Evolutionary conservation across 2,113 vertebrate species (phyloP).

Genomic region (Labrus mixtus): DNA sequence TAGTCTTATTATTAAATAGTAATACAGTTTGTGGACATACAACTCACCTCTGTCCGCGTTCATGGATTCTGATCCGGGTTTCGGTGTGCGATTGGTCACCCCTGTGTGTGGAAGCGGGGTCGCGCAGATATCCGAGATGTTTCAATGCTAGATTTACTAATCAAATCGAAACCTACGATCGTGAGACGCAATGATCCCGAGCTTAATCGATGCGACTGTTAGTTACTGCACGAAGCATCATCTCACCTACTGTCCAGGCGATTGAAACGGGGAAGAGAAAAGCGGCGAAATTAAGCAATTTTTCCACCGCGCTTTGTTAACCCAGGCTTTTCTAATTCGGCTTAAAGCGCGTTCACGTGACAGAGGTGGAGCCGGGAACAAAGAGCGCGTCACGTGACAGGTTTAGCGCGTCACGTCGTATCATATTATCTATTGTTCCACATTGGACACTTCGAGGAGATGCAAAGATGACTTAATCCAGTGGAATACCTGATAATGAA

Average conservation of each 20-base stretch:
- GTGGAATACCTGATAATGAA: background rate
- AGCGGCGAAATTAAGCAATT: background rate
- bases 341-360: conserved; percentile 71
- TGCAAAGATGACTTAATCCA: too few species aligned
- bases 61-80: conserved; percentile 52
- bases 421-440: background rate
- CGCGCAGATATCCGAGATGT: conserved; percentile 79
- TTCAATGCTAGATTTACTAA: conserved; percentile 76
- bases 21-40: background rate
- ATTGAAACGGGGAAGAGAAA: background rate
- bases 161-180: conserved; percentile 48
- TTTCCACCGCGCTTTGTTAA: conserved; percentile 71
- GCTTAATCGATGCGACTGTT: background rate
- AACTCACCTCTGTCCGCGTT: conserved; percentile 61
- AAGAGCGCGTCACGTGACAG: conserved; percentile 41
- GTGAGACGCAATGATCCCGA: background rate
- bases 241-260: background rate
- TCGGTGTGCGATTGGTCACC: conserved; percentile 58
- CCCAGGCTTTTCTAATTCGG: conserved; percentile 79
- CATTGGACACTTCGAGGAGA: too few species aligned
- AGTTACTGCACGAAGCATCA: background rate
- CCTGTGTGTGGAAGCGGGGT: conserved; percentile 46
- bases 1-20: background rate
- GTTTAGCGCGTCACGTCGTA: background rate
- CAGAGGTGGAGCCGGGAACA: conserved; percentile 57